phyloP scores from a whole-genome alignment of 2,797 vertebrate species.

The Simalia tracyae region DNA sequence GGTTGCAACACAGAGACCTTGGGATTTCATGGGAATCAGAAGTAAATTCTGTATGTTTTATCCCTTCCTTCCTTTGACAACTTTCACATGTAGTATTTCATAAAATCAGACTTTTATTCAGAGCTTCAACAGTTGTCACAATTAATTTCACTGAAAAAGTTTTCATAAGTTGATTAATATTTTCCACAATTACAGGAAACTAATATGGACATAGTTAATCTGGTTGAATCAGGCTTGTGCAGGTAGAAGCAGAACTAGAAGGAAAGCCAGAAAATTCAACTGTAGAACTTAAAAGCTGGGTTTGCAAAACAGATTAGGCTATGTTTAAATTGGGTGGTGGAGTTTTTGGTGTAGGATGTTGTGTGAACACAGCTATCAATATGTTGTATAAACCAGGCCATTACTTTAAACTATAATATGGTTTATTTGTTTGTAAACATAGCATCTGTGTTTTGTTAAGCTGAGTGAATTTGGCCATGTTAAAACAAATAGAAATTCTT shows the following conservation, averaged over 20 bases:
- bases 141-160: neutral
- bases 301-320: too few relatives aligned
- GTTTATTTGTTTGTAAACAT: too few relatives aligned
- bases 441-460: too few relatives aligned
- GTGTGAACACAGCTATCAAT: too few relatives aligned
- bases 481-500: neutral
- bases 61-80: neutral
- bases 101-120: constrained; percentile 3
- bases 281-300: too few relatives aligned
- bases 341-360: too few relatives aligned
- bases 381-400: too few relatives aligned
- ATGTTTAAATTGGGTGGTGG: too few relatives aligned
- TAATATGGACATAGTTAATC: neutral
- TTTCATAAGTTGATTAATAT: neutral
- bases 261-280: too few relatives aligned
- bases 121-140: neutral
- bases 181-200: neutral
- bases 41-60: neutral
- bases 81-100: neutral
- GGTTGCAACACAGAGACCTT: constrained; percentile 11
- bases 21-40: constrained; percentile 3
- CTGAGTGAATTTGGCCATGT: too few relatives aligned
- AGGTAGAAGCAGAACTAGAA: too few relatives aligned
- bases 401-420: too few relatives aligned
- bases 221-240: neutral